Base-by-base conservation (phyloP, 2,888 invertebrate species). In the Tipula confusa region DNA sequence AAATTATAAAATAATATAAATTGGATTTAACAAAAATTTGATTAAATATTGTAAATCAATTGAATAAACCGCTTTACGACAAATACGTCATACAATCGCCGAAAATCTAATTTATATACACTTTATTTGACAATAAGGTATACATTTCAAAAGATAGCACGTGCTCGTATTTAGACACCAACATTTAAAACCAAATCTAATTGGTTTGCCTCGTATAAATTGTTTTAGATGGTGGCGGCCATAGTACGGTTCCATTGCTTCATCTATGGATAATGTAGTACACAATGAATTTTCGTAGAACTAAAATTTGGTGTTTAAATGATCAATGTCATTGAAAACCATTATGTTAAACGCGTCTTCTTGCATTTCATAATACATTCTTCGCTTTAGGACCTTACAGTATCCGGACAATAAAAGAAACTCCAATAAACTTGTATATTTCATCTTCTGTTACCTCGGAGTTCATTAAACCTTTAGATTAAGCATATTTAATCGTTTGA, bases 111-210 rank as follows among this genome's bases (percentile, higher is more conserved):
- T n/a, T n/a, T n/a, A n/a, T n/a, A n/a, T n/a, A n/a, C n/a, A n/a
- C n/a, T n/a, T n/a, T n/a, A n/a, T n/a, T n/a, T n/a, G n/a, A n/a
- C n/a, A n/a, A n/a, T n/a, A n/a, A n/a, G n/a, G n/a, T n/a, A n/a
- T n/a, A n/a, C n/a, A n/a, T n/a, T n/a, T n/a, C n/a, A n/a, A n/a
- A n/a, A n/a, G n/a, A n/a, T n/a, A n/a, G n/a, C n/a, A 31, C 43
- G 79, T 31, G 48, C 80, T 83, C 18, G 84, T 82, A 38, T 83
- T 84, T 28, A 85, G 18, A 15, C 83, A 80, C 83, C 84, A 84
- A 43, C 84, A 84, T 83, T 84, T 84, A 18, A 84, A 84, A n/a
- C 84, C 83, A 84, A 84, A 85, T 36, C 84, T 64, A 28, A 84
- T 84, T 24, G 84, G 79, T 15, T 84, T 85, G 29, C 82, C 83